phyloP scores from a whole-genome alignment of 1,140 invertebrate species.

The Plectus sambesii region DNA sequence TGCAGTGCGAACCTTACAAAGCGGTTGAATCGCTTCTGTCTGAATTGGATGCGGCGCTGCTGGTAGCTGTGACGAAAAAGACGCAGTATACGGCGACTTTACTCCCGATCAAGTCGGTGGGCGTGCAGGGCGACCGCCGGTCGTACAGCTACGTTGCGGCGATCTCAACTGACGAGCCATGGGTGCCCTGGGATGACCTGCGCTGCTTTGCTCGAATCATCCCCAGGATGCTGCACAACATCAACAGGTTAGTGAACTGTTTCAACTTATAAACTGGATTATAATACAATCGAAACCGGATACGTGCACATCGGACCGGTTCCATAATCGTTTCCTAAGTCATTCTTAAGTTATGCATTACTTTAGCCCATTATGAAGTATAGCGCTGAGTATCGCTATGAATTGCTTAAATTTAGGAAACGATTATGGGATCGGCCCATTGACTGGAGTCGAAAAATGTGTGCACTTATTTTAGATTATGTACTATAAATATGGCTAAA shows the following conservation, averaged over 20 bases:
- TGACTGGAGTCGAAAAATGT: too few relatives aligned
- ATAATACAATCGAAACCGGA: too few relatives aligned
- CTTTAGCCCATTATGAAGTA: too few relatives aligned
- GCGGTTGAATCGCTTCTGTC: neutral
- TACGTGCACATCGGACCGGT: too few relatives aligned
- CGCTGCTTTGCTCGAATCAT: constrained; percentile 76
- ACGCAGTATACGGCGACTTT: constrained; percentile 60
- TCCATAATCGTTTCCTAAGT: too few relatives aligned
- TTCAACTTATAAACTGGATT: too few relatives aligned
- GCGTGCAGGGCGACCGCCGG: constrained; percentile 67
- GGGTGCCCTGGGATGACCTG: constrained; percentile 73
- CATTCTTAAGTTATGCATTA: too few relatives aligned
- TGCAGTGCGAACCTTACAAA: constrained; percentile 1
- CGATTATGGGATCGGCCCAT: too few relatives aligned
- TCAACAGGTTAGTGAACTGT: constrained; percentile 59
- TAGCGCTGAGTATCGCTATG: too few relatives aligned
- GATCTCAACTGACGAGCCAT: constrained; percentile 55
- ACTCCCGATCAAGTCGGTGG: constrained; percentile 85
- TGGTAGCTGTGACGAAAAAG: constrained; percentile 54
- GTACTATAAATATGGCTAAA: too few relatives aligned
- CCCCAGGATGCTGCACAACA: constrained; percentile 78
- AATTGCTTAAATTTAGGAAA: too few relatives aligned
- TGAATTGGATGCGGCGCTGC: neutral
- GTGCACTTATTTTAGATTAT: too few relatives aligned
- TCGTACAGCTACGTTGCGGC: constrained; percentile 89